Conservation (phyloP, 2,888 invertebrate species). For the Coleophora flavipennella region DNA sequence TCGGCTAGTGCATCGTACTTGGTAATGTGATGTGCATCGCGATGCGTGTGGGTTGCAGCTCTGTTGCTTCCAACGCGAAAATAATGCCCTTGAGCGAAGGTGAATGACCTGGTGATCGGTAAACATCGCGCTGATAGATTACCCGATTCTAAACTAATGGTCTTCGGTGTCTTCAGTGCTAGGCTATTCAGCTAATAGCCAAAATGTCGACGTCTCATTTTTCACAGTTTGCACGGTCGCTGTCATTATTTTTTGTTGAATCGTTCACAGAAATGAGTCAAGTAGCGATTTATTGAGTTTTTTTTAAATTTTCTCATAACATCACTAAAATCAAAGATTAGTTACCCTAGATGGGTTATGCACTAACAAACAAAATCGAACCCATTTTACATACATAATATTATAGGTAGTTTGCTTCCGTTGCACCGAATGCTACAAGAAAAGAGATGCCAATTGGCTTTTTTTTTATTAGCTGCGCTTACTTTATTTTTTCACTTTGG, state of each 20-base stretch:
- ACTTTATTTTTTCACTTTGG: too few relatives aligned
- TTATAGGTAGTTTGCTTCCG: too few relatives aligned
- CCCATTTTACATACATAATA: too few relatives aligned
- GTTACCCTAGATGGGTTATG: too few relatives aligned
- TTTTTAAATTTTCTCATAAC: too few relatives aligned
- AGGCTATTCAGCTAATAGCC: conserved; percentile 30
- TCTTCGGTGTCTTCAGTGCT: conserved; percentile 21
- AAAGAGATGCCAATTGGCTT: too few relatives aligned
- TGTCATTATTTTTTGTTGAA: conserved; percentile 12
- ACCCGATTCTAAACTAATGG: conserved; percentile 33
- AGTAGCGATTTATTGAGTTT: conserved; percentile 8
- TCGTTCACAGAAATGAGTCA: conserved; percentile 21
- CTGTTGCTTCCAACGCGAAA: conserved; percentile 44
- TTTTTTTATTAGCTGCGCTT: too few relatives aligned
- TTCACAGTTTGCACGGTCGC: conserved; percentile 22
- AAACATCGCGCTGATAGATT: conserved; percentile 50
- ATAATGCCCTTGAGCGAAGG: conserved; percentile 59
- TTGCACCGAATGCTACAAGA: too few relatives aligned
- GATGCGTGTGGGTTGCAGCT: conserved; percentile 49
- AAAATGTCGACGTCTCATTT: conserved; percentile 20
- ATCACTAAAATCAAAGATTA: too few relatives aligned
- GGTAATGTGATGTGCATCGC: conserved; percentile 45
- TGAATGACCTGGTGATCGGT: conserved; percentile 50
- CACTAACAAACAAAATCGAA: too few relatives aligned
- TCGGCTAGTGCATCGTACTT: conserved; percentile 59